These are phyloP conservation scores for Tachina fera DNA, from an alignment of 2,888 invertebrate species.

Conservation along the genomic window DNA sequence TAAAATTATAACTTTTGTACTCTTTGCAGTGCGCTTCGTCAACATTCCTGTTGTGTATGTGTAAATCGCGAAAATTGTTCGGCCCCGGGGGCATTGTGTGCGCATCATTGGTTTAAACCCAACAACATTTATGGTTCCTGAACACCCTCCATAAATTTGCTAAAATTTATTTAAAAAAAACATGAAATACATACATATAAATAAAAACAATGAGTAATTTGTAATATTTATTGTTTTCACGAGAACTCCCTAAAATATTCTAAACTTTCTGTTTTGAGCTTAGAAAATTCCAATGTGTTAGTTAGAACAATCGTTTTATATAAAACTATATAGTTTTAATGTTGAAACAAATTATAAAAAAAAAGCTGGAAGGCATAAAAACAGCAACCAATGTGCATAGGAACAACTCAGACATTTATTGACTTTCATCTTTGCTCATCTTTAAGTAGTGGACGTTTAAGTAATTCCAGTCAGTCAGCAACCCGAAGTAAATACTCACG, in stretches of 20 bases:
- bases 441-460: conserved; percentile 16
- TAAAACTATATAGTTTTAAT: neutral
- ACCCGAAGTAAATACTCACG: conserved; percentile 40
- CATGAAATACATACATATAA: neutral
- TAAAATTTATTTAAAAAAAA: neutral
- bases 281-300: neutral
- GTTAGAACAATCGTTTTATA: neutral
- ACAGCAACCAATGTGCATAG: conserved; percentile 8
- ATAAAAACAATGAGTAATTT: neutral
- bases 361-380: neutral
- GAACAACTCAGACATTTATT: conserved; percentile 58
- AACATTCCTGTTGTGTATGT: no score
- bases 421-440: conserved; percentile 38
- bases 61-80: no score
- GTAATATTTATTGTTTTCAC: neutral
- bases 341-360: neutral
- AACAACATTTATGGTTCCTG: neutral
- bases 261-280: neutral
- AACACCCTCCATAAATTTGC: neutral
- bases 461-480: neutral
- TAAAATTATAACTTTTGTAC: no score
- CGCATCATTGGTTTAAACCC: neutral
- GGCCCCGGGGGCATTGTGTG: no score
- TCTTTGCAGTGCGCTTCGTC: no score
- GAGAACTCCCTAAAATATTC: neutral